These are phyloP conservation scores for Arremon brunneinucha DNA, from an alignment of 2,797 vertebrate genomes.

Conservation along the genomic window DNA sequence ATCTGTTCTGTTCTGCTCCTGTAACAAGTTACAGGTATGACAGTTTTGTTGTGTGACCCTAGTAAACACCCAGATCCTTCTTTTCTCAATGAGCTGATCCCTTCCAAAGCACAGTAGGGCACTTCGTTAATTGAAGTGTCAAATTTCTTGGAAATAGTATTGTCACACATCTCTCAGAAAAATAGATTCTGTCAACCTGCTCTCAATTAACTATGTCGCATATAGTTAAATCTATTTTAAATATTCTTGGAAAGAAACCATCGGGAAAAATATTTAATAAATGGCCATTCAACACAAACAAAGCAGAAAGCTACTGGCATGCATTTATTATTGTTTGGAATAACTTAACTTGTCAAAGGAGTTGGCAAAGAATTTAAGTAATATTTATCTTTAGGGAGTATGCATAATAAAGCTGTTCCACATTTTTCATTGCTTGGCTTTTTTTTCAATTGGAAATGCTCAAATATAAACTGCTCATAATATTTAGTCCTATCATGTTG, in stretches of 20 bases:
- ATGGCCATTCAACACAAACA: background rate
- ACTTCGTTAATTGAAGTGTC: background rate
- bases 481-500: background rate
- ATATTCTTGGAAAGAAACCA: background rate
- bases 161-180: background rate
- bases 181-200: background rate
- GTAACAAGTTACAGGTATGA: background rate
- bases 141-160: background rate
- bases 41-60: background rate
- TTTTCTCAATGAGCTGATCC: background rate
- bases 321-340: conserved; percentile 8
- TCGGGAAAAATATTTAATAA: background rate
- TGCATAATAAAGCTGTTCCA: background rate
- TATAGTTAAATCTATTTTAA: background rate
- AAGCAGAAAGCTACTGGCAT: conserved; percentile 1
- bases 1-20: background rate
- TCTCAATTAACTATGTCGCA: background rate
- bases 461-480: conserved; percentile 22
- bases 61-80: background rate
- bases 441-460: background rate
- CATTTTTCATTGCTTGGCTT: background rate
- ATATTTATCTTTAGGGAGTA: conserved; percentile 66
- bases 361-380: conserved; percentile 38
- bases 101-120: background rate
- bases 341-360: conserved; percentile 32